Base-by-base conservation (phyloP, 2,888 invertebrate species). In the Andrena dorsata region DNA sequence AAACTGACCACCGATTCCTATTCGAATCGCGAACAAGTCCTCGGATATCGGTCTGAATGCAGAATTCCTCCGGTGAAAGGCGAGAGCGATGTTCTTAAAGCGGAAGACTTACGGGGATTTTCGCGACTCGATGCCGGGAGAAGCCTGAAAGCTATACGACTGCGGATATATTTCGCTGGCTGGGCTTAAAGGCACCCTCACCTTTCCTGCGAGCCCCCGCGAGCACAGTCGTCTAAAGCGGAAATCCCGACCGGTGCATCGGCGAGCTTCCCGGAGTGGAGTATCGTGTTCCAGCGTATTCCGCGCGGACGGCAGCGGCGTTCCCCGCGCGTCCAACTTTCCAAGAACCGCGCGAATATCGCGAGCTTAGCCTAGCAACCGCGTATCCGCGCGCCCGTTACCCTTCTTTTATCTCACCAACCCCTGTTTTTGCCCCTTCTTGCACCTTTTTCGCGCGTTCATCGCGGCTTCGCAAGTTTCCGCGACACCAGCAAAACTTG, bases 271-370 rank as follows among this genome's bases (percentile, higher is more conserved):
- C 76, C 82, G 76, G 83, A 91, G 91, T 90, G 86, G 88, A 90
- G 90, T 91, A 90, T 89, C 91, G 90, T 90, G 91, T 92, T 90
- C 85, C 82, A 86, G 88, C 86, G 84, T 85, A 84, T 85, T 86
- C 86, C 85, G 75, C 75, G 82, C 70, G 32, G 32, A 23, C 61
- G 28, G 65, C 26, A 10, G 26, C 61, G 28, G 65, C 26, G 23
- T 78, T 73, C 41, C 41, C 41, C 63, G 26, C 53, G 68, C 41
- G 76, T 56, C 53, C 49, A 69, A 83, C 30, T 83, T 83, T 56
- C 20, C 5, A 47, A 10, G 60, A 47, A 68, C 7, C 61, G 51
- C 76, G 66, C 30, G 47, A 51, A 26, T 10, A 41, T 41, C 63
- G 41, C 28, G n/a, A 35, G 49, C 20, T 64, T 53, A 20, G 6